Conservation (phyloP, 2,888 invertebrate genomes). For the Argyra leucocephala region DNA sequence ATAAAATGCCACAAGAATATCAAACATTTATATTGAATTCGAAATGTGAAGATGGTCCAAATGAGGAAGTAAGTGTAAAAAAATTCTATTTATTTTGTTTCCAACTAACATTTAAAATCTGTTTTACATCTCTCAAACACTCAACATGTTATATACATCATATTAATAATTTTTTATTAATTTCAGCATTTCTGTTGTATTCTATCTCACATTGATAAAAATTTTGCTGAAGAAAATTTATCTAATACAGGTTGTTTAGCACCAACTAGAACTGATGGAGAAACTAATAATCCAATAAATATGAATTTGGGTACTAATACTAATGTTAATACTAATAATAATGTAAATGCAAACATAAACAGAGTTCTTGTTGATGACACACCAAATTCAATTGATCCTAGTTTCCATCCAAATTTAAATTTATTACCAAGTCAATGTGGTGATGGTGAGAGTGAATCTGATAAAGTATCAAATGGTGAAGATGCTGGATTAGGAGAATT, state of each 20-base stretch:
- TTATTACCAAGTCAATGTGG: background rate
- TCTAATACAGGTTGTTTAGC: no score
- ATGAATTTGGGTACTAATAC: no score
- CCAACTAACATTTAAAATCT: no score
- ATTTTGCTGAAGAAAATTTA: background rate
- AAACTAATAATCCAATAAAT: no score
- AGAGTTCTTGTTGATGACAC: no score
- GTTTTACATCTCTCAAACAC: no score
- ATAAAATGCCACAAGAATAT: background rate
- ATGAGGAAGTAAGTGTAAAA: background rate
- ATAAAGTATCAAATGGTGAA: conserved; percentile 52
- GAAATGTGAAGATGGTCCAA: background rate
- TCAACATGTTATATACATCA: no score
- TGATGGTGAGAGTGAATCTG: conserved; percentile 23
- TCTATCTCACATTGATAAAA: background rate
- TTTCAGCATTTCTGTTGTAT: background rate
- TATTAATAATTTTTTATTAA: no score
- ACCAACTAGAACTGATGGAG: no score
- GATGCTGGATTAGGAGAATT: conserved; percentile 52
- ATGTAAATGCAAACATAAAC: no score
- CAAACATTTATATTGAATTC: background rate
- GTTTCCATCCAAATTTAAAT: background rate
- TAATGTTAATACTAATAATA: no score
- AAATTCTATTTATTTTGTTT: no score
- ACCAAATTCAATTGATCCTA: background rate